Evolutionary conservation across 2,888 invertebrate genomes (phyloP).

Genomic region (Limnephilus marmoratus): DNA sequence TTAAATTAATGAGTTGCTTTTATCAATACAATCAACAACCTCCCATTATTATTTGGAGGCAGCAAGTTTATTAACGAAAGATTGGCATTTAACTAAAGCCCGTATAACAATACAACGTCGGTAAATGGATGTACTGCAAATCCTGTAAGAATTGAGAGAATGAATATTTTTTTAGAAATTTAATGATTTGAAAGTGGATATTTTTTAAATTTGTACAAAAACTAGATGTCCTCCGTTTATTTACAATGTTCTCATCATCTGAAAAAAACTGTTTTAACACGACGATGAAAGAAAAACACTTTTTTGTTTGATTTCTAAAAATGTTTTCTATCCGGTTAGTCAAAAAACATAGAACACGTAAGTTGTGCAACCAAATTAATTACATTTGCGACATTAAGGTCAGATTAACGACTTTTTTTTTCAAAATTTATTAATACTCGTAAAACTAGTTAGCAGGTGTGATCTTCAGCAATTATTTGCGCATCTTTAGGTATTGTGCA

Average conservation of each 20-base stretch:
- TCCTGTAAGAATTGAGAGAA: background rate
- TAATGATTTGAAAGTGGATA: background rate
- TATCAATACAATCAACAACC: no score
- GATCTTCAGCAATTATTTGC: background rate
- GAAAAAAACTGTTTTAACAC: background rate
- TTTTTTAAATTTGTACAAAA: background rate
- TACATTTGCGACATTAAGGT: background rate
- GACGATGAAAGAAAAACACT: background rate
- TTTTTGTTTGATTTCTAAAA: background rate
- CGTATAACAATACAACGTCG: background rate
- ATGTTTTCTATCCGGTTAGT: background rate
- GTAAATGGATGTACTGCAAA: background rate
- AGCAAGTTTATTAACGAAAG: no score
- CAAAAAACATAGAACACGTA: background rate
- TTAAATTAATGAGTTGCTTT: background rate
- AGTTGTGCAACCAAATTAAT: background rate
- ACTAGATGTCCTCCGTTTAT: background rate
- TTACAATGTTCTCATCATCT: background rate
- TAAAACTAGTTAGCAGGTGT: background rate
- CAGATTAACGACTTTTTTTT: background rate
- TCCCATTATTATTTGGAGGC: no score
- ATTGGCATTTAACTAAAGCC: no score
- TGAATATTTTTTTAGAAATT: background rate
- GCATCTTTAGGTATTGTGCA: background rate
- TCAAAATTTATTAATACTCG: background rate